phyloP scores from a whole-genome alignment of 37 sponge, comb jelly and placozoan genomes.

The Petrosia ficiformis region DNA sequence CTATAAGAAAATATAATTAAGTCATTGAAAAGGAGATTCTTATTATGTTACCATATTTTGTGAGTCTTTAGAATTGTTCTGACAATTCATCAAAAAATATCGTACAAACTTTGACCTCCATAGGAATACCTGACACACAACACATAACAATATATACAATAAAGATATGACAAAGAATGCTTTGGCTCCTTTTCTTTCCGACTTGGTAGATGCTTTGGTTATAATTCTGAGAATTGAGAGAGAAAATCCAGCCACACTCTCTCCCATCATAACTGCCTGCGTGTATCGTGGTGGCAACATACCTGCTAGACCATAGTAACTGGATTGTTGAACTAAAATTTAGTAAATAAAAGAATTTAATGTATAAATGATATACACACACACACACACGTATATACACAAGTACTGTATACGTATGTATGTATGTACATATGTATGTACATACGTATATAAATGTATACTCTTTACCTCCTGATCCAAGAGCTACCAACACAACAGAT shows the following conservation, averaged over 20 bases:
- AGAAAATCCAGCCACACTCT: slow-evolving; percentile 74
- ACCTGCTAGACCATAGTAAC: slow-evolving; percentile 84
- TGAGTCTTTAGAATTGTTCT: neutral
- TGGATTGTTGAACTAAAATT: slow-evolving; percentile 83
- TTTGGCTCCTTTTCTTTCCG: slow-evolving; percentile 52
- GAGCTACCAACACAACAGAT: slow-evolving; percentile 31
- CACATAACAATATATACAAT: slow-evolving; percentile 66
- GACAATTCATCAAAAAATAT: slow-evolving; percentile 38
- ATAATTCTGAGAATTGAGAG: slow-evolving; percentile 67
- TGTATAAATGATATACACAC: neutral
- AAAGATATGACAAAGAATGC: slow-evolving; percentile 84
- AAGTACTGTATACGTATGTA: neutral
- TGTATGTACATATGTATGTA: neutral
- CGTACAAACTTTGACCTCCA: slow-evolving; percentile 51
- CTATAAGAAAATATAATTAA: no score
- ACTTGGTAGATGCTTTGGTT: slow-evolving; percentile 57
- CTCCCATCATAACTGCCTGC: slow-evolving; percentile 82
- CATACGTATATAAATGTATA: neutral
- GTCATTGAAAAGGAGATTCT: no score
- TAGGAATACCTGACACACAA: slow-evolving; percentile 60
- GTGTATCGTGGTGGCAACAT: slow-evolving; percentile 77
- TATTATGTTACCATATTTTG: no score
- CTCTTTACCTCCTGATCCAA: slow-evolving; percentile 67
- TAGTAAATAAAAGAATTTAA: neutral
- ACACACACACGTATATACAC: neutral